Conservation (phyloP, 2,797 vertebrate species). For the Rhinichthys osculus region DNA sequence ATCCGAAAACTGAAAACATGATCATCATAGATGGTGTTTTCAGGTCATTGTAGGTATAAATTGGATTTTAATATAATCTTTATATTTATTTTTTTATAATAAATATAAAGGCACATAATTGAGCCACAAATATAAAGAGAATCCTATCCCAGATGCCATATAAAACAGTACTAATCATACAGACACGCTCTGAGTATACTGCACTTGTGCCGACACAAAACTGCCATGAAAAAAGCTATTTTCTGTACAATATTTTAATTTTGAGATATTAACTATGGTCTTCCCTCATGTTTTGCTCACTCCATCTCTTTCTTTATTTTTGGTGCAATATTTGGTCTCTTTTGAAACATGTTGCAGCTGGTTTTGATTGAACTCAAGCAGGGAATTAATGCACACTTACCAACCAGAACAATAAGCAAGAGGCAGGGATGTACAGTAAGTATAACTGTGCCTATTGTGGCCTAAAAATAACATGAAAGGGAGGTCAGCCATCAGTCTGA, state of each 20-base stretch:
- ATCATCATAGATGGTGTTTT: background rate
- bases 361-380: constrained; percentile 68
- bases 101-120: background rate
- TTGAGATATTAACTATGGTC: constrained; percentile 59
- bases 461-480: constrained; percentile 49
- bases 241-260: constrained; percentile 63
- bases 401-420: constrained; percentile 64
- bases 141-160: background rate
- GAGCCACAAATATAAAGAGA: background rate
- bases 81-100: no score
- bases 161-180: background rate
- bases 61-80: no score
- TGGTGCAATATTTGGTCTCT: constrained; percentile 47
- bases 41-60: background rate
- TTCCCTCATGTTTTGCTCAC: constrained; percentile 56
- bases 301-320: constrained; percentile 52
- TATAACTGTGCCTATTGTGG: constrained; percentile 40
- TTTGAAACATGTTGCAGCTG: constrained; percentile 72
- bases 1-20: background rate
- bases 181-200: background rate
- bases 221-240: background rate
- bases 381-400: constrained; percentile 60
- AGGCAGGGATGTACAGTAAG: constrained; percentile 40
- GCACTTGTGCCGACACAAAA: constrained; percentile 3
- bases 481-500: constrained; percentile 29